Evolutionary conservation across 1,140 invertebrate species (phyloP).

Genomic region (Lucilia cuprina): DNA sequence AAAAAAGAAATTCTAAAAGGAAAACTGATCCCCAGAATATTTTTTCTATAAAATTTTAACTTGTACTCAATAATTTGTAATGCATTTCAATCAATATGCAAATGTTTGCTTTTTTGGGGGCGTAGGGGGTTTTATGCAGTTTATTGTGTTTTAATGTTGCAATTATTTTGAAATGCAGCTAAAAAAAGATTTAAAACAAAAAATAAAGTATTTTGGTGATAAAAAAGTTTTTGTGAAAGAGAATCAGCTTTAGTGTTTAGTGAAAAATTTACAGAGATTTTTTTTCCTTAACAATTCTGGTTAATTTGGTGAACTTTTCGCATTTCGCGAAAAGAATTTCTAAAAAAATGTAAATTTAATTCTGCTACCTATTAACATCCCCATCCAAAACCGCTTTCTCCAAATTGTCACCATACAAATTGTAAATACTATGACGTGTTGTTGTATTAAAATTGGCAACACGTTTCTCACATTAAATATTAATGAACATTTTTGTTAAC

Average conservation of each 20-base stretch:
- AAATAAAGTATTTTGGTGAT: not conserved
- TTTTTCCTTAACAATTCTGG: no score
- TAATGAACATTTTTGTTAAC: not conserved
- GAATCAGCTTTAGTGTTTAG: no score
- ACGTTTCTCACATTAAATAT: slow-evolving; percentile 7
- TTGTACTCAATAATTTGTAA: not conserved
- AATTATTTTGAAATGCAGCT: not conserved
- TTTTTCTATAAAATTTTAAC: not conserved
- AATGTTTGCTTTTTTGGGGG: not conserved
- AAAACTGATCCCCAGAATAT: not conserved
- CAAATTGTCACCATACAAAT: not conserved
- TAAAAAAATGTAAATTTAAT: no score
- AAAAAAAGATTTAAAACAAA: not conserved
- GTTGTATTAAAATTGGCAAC: not conserved
- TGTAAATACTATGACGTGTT: not conserved
- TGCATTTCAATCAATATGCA: not conserved
- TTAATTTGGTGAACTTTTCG: no score
- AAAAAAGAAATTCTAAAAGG: not conserved
- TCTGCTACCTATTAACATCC: no score
- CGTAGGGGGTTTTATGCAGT: no score
- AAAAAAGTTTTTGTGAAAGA: not conserved
- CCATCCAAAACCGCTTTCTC: no score
- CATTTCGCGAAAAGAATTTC: no score
- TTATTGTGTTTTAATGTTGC: not conserved
- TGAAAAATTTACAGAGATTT: no score